phyloP scores from a whole-genome alignment of 2,113 vertebrate genomes.

The Brachirus orientalis region DNA sequence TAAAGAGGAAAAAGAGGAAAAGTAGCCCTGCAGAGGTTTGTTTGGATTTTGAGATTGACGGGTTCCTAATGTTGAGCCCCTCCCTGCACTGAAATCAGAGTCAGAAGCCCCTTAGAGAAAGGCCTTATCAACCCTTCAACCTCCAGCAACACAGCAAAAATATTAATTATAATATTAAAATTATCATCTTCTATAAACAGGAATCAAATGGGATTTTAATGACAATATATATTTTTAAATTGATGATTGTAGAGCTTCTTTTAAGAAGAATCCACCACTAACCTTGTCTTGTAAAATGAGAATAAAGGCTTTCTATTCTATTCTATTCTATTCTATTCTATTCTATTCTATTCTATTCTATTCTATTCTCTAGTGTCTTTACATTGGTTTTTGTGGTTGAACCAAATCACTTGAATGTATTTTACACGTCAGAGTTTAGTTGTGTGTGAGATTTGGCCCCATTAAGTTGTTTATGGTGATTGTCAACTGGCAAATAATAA shows the following conservation, averaged over 20 bases:
- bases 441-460: background rate
- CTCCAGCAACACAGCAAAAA: constrained; percentile 8
- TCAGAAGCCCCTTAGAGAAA: constrained; percentile 58
- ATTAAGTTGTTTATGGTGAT: background rate
- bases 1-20: constrained; percentile 11
- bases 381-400: background rate
- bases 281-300: too few relatives aligned
- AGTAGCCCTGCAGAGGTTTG: constrained; percentile 35
- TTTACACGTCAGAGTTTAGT: background rate
- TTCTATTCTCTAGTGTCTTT: too few relatives aligned
- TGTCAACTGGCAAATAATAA: background rate
- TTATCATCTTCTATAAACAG: background rate
- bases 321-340: background rate
- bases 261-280: too few relatives aligned
- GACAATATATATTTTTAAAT: constrained; percentile 5
- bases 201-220: background rate
- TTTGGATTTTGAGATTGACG: constrained; percentile 51
- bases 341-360: background rate
- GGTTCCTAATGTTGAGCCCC: constrained; percentile 46
- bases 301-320: too few relatives aligned
- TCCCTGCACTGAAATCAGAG: constrained; percentile 39
- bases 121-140: constrained; percentile 2
- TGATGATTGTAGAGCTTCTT: too few relatives aligned
- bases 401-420: background rate
- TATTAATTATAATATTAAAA: background rate